Evolutionary conservation across 64 coral and sea anemone genomes (phyloP), one percentile per base, ranked within the genome.

Genomic region (Stichodactyla mertensii): DNA sequence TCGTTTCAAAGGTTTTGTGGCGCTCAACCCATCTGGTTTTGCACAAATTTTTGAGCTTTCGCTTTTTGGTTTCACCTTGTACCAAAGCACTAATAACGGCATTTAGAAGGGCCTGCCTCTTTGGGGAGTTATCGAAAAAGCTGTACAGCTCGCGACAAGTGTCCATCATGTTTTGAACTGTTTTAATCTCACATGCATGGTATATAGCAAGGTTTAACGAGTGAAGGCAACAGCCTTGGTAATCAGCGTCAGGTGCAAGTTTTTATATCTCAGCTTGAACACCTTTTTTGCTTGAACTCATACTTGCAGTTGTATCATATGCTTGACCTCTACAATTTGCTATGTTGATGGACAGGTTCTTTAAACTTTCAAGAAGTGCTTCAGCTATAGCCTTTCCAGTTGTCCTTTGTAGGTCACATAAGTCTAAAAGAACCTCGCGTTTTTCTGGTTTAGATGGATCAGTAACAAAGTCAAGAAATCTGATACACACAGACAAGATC

Each of bases 241-340:
- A 92, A 77, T 88, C 67, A 88, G 91, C 91, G 78, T 77, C 80
- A 79, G 86, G 86, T 84, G 86, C 86, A 92, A 62, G 51, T 88
- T 88, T 88, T 71, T 66, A 24, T 23, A 91, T 91, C 59, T 85
- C 57, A 55, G 92, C 87, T 88, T 88, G 91, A 64, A 93, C 82
- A 52, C 91, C 91, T 85, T 93, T 93, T n/a, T 89, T 89, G 83
- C 55, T 90, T 70, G 87, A 86, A 86, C 92, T 94, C 88, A 89
- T 93, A 22, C 80, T 87, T 31, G 77, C 82, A 66, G 92, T 89
- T 77, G 88, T 94, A 54, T 79, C 77, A 79, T 79, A 79, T 79
- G 77, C 26, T 79, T 79, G 77, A 10, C 77, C 77, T 79, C 77
- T 0, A 79, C 77, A 79, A 18, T 79, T 79, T 79, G 77, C 15